phyloP scores from a whole-genome alignment of 2,797 vertebrate genomes.

The Micromesistius poutassou region DNA sequence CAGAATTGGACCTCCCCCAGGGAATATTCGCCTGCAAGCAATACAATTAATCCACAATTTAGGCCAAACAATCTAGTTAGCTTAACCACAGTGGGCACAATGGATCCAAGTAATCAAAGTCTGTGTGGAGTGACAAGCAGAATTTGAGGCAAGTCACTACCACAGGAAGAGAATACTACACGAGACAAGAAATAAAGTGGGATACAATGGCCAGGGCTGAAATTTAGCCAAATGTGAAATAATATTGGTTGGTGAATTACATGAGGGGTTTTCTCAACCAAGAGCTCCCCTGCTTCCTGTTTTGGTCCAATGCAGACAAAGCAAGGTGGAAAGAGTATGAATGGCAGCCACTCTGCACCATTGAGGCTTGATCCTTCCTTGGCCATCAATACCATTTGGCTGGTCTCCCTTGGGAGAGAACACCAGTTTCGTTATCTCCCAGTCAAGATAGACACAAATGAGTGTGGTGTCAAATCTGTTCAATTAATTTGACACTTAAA shows the following conservation, averaged over 20 bases:
- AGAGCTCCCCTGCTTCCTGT: not conserved
- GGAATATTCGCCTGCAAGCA: not conserved
- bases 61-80: not conserved
- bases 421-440: slow-evolving; percentile 27
- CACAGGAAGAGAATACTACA: not conserved
- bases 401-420: slow-evolving; percentile 16
- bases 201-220: too few species aligned
- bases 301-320: slow-evolving; percentile 8
- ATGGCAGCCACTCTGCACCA: slow-evolving; percentile 20
- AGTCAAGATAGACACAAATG: not conserved
- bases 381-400: slow-evolving; percentile 26
- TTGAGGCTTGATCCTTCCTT: slow-evolving; percentile 15
- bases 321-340: not conserved
- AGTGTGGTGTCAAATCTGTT: slow-evolving; percentile 5
- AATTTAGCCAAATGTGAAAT: not conserved
- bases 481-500: not conserved
- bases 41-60: not conserved
- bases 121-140: too few species aligned
- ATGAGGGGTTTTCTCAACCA: not conserved
- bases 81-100: not conserved
- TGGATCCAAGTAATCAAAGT: not conserved
- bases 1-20: not conserved
- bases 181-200: not conserved
- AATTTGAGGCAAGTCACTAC: not conserved
- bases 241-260: not conserved